Percentiles rank a stretch among this genome's conserved stretches.
phyloP scores from a whole-genome alignment of 2,113 vertebrate species.

The human (Homo sapiens) region GRCh38 chr4:122079001-122079500 shows the following conservation, averaged over 20 bases:
- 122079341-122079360: too few relatives aligned
- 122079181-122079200: not conserved
- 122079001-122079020: not conserved
- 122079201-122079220: conserved; percentile 1
- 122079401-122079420: too few relatives aligned
- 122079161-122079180: not conserved
- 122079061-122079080: not conserved
- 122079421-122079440: too few relatives aligned
- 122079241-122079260: not conserved
- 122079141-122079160: too few relatives aligned
- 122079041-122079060: not conserved
- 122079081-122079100: conserved; percentile 37
- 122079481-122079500: not conserved
- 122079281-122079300: not conserved
- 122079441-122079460: not conserved
- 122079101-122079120: not conserved
- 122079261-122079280: not conserved
- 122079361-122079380: too few relatives aligned
- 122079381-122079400: too few relatives aligned
- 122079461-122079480: not conserved
- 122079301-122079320: too few relatives aligned
- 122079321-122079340: too few relatives aligned
- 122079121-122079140: too few relatives aligned
- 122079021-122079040: not conserved
- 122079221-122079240: not conserved